These are phyloP conservation scores for Alauda arvensis DNA, from an alignment of 2,797 vertebrate genomes.

Conservation along the genomic window DNA sequence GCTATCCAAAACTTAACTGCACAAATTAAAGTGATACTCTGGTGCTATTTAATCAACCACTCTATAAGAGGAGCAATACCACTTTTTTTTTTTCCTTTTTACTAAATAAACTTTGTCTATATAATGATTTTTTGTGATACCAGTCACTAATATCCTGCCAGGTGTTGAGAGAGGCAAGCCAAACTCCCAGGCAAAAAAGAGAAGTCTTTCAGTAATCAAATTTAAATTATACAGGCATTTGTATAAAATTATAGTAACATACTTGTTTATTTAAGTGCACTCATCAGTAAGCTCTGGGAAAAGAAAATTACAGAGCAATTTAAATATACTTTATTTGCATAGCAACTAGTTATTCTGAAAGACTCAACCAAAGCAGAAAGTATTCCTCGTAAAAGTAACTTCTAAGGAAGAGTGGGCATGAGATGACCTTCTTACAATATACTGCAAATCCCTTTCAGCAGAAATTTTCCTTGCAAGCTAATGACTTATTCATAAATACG, in stretches of 20 bases:
- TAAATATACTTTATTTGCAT: slow-evolving; percentile 28
- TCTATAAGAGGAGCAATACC: slow-evolving; percentile 61
- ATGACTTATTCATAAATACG: background rate
- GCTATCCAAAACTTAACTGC: slow-evolving; percentile 43
- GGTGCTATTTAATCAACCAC: slow-evolving; percentile 73
- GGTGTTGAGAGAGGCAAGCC: background rate
- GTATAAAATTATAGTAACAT: background rate
- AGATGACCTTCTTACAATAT: background rate
- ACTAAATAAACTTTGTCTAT: slow-evolving; percentile 71
- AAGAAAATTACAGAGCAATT: slow-evolving; percentile 21
- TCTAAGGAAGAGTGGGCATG: background rate
- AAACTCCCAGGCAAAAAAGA: background rate
- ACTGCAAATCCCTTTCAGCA: background rate
- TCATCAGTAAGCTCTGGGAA: slow-evolving; percentile 23
- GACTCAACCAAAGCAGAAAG: background rate
- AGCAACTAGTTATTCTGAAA: slow-evolving; percentile 38
- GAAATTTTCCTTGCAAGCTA: background rate
- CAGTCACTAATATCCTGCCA: slow-evolving; percentile 1
- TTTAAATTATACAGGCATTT: background rate
- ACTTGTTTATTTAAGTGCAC: slow-evolving; percentile 6
- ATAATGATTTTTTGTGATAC: slow-evolving; percentile 17
- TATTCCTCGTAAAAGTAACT: background rate
- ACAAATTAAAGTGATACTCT: slow-evolving; percentile 56
- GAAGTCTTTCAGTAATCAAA: background rate
- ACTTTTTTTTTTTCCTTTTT: slow-evolving; percentile 58